Evolutionary conservation across 2,888 invertebrate genomes (phyloP), one percentile per base, ranked within the genome.

Genomic region (Cynaeus angustus): DNA sequence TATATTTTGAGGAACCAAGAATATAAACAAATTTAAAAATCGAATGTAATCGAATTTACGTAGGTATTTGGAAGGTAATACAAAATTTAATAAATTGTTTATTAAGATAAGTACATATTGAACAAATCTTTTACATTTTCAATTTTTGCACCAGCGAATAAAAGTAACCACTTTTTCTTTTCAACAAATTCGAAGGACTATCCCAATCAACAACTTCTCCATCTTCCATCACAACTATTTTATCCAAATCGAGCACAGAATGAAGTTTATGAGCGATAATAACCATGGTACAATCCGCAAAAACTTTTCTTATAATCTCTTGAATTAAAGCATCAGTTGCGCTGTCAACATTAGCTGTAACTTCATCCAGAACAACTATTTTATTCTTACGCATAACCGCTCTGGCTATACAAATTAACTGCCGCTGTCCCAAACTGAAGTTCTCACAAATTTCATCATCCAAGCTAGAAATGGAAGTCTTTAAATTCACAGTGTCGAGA

Each of bases 301-400:
- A 89, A 74, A 88, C 86, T 41, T 85, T 82, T 64, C 87, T 79
- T 16, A 89, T 87, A 1, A 87, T 87, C 72, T 85, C 79, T 72
- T 88, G 88, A 3, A 89, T 87, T 43, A 88, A 74, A 3, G 77
- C 80, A 75, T 88, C 88, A 6, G 88, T 88, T 74, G 83, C 81
- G 16, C 81, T 84, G 77, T 88, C 88, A 30, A 88, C 86, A 78
- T 87, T 88, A 6, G 88, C 87, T 0, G 88, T 88, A 1, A 88
- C 88, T 79, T 88, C 88, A 74, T 88, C 88, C 43, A 88, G 78
- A 9, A 88, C 84, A 3, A 89, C 80, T 53, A 88, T 85, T 67
- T 83, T 85, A 65, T 86, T 86, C 43, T 83, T 82, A 52, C 85
- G 76, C 9, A 89, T 79, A 48, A 89, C 83, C 3, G 88, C 88